Percentiles rank a stretch among this genome's conserved stretches.
Conservation (phyloP, 2,797 vertebrate genomes). For the Characodon lateralis region DNA sequence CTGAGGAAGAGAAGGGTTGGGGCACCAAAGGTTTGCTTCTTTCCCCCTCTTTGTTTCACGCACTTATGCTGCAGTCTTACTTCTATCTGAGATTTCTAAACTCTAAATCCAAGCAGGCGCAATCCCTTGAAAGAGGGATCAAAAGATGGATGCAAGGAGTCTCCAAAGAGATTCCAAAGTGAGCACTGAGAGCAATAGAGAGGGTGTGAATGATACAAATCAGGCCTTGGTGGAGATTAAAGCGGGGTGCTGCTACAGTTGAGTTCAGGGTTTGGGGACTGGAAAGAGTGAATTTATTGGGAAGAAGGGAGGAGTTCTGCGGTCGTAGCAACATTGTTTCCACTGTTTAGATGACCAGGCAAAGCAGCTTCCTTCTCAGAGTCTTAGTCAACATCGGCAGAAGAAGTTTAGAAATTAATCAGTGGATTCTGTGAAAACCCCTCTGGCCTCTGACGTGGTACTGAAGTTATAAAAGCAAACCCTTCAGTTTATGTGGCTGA, state of each 20-base stretch:
- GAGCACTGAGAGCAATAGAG: conserved; percentile 4
- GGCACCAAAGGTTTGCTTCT: conserved; percentile 38
- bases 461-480: neutral
- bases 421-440: neutral
- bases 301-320: conserved; percentile 61
- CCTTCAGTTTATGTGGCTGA: neutral
- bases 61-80: conserved; percentile 27
- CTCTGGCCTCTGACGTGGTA: neutral
- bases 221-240: conserved; percentile 22
- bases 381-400: conserved; percentile 54
- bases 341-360: conserved; percentile 76
- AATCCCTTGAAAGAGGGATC: conserved; percentile 64
- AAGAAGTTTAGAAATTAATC: conserved; percentile 11
- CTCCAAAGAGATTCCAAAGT: neutral
- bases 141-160: conserved; percentile 13
- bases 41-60: conserved; percentile 47
- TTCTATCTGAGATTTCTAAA: conserved; percentile 79
- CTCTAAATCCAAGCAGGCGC: conserved; percentile 73
- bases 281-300: conserved; percentile 69
- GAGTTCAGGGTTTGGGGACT: conserved; percentile 40
- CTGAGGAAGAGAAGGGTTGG: conserved; percentile 29
- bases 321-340: conserved; percentile 75
- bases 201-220: conserved; percentile 39
- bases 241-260: conserved; percentile 35
- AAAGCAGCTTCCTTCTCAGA: conserved; percentile 59